Conservation (phyloP, 2,888 invertebrate species). For the Punctoribates punctum region DNA sequence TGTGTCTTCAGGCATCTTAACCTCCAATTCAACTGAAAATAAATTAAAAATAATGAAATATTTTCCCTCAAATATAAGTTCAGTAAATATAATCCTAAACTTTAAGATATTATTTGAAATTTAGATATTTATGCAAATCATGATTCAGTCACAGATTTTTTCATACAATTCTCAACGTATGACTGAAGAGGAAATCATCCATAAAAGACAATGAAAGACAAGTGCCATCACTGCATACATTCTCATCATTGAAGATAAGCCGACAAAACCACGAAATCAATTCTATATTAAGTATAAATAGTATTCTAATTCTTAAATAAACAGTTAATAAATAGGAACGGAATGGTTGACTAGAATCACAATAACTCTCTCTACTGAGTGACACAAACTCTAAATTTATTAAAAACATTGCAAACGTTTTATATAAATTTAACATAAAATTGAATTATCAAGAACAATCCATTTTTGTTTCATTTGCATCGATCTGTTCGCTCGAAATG, state of each 20-base stretch:
- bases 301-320: background rate
- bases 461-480: too few relatives aligned
- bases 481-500: too few relatives aligned
- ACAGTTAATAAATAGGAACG: background rate
- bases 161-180: constrained; percentile 22
- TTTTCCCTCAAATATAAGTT: background rate
- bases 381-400: too few relatives aligned
- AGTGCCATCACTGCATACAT: background rate
- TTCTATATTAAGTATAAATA: constrained; percentile 26
- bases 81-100: background rate
- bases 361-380: too few relatives aligned
- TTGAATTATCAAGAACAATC: too few relatives aligned
- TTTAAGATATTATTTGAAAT: constrained; percentile 16
- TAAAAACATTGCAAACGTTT: too few relatives aligned
- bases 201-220: constrained; percentile 22
- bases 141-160: constrained; percentile 17
- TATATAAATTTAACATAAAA: too few relatives aligned
- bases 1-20: constrained; percentile 19
- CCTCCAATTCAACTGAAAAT: constrained; percentile 33
- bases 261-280: constrained; percentile 8
- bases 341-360: too few relatives aligned
- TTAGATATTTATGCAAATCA: constrained; percentile 32
- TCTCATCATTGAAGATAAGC: background rate
- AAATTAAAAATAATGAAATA: constrained; percentile 17
- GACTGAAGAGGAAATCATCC: background rate